phyloP scores from a whole-genome alignment of 2,888 invertebrate species.

The Hymenopus coronatus region DNA sequence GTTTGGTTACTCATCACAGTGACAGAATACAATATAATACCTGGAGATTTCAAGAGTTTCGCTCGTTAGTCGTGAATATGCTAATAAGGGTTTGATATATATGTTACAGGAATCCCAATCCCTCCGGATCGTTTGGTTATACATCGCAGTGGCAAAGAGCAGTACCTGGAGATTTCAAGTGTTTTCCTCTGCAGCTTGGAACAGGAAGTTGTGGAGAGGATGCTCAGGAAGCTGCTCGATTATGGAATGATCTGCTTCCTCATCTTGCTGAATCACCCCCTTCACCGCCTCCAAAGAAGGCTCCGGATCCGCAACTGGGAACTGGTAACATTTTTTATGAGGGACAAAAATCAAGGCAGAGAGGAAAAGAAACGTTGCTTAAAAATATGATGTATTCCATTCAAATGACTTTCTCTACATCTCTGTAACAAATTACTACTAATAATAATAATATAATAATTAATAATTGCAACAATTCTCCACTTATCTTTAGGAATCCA shows the following conservation, averaged over 20 bases:
- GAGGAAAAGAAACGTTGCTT: too few relatives aligned
- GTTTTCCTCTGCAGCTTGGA: neutral
- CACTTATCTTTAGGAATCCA: too few relatives aligned
- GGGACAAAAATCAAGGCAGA: too few relatives aligned
- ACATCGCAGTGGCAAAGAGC: neutral
- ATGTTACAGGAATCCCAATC: neutral
- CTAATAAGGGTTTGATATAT: too few relatives aligned
- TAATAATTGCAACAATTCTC: too few relatives aligned
- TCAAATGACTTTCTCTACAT: too few relatives aligned
- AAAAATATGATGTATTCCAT: too few relatives aligned
- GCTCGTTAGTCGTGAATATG: neutral
- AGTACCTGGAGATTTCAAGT: neutral
- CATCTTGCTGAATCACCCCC: conserved; percentile 19
- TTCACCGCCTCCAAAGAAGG: neutral
- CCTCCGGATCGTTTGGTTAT: neutral
- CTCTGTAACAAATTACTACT: too few relatives aligned
- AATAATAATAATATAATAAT: too few relatives aligned
- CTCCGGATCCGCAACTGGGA: neutral
- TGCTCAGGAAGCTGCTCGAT: conserved; percentile 20
- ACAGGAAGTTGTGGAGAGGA: neutral
- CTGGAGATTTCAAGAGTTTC: neutral
- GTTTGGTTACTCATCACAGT: neutral
- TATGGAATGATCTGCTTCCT: conserved; percentile 40
- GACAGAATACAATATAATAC: neutral
- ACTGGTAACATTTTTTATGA: neutral